Conservation (phyloP, 2,113 vertebrate genomes). For the Rattus rattus region DNA sequence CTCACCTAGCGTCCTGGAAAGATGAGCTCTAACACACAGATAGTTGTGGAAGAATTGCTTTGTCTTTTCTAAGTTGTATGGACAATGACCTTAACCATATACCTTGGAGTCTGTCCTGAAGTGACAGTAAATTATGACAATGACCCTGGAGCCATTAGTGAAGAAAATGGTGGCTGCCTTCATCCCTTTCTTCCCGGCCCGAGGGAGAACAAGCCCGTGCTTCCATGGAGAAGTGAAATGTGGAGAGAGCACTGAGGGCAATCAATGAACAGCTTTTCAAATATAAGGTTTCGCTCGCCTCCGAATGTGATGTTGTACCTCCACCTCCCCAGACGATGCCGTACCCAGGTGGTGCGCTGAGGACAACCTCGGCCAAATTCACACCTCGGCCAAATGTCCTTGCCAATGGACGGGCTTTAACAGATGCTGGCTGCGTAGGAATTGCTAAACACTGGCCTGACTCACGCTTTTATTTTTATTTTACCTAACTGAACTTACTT, state of each 20-base stretch:
- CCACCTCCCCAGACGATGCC: neutral
- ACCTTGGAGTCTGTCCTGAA: neutral
- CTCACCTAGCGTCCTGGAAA: conserved; percentile 4
- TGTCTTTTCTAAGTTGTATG: conserved; percentile 35
- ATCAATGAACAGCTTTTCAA: neutral
- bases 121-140: conserved; percentile 24
- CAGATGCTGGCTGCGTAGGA: neutral
- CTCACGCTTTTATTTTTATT: neutral
- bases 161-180: neutral
- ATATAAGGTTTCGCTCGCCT: neutral
- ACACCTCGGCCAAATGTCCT: neutral
- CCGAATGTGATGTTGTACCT: neutral
- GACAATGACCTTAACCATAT: conserved; percentile 53
- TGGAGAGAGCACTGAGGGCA: neutral
- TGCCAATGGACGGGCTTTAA: neutral
- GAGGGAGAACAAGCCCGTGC: neutral
- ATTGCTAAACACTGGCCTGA: neutral
- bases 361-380: neutral
- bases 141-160: neutral
- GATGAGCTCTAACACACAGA: neutral
- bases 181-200: conserved; percentile 31
- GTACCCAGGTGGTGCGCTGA: neutral
- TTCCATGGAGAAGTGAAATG: neutral
- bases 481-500: neutral
- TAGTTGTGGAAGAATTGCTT: conserved; percentile 65